Conservation (phyloP, 2,113 vertebrate species). For the Daphoenositta chrysoptera region DNA sequence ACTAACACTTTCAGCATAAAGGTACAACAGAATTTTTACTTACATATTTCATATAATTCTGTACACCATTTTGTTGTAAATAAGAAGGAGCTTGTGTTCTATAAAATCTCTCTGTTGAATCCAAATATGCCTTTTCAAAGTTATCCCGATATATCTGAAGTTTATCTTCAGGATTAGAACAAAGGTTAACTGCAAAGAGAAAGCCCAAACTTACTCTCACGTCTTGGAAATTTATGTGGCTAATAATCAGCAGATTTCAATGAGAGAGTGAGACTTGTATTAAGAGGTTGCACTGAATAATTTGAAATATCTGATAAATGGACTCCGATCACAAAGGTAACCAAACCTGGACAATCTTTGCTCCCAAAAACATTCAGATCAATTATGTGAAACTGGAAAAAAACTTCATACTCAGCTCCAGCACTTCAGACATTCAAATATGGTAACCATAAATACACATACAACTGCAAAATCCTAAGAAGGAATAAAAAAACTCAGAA, state of each 20-base stretch:
- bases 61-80: constrained; percentile 97
- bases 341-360: not conserved
- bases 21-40: constrained; percentile 64
- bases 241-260: not conserved
- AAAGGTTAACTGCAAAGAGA: constrained; percentile 91
- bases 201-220: constrained; percentile 39
- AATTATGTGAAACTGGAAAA: not conserved
- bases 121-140: constrained; percentile 99
- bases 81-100: constrained; percentile 97
- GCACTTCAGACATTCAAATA: not conserved
- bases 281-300: not conserved
- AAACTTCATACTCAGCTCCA: not conserved
- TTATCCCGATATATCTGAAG: constrained; percentile 99
- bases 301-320: not conserved
- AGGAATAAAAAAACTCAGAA: not conserved
- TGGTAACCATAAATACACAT: not conserved
- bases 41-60: constrained; percentile 99
- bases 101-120: constrained; percentile 99
- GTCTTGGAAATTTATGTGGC: not conserved
- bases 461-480: not conserved
- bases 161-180: constrained; percentile 98
- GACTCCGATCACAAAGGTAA: not conserved
- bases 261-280: not conserved
- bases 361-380: not conserved
- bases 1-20: not conserved